Evolutionary conservation across 37 sponge, comb jelly and placozoan species (phyloP).

Genomic region (Halichondria panicea): DNA sequence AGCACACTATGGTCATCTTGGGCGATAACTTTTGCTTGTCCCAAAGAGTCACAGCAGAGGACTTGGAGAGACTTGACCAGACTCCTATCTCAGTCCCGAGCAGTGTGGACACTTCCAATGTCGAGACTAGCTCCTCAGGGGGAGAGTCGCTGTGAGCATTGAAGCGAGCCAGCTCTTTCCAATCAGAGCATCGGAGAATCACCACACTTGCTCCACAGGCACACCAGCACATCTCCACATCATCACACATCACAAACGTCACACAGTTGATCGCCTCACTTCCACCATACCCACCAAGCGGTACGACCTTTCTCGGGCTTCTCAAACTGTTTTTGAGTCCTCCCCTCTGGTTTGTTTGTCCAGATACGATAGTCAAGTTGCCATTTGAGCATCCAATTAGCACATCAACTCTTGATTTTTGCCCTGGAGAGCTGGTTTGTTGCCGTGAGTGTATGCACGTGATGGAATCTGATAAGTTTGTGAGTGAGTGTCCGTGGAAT

Average conservation of each 20-base stretch:
- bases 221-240: constrained; percentile 55
- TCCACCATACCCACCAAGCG: constrained; percentile 14
- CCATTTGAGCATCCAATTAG: constrained; percentile 58
- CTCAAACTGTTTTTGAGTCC: constrained; percentile 34
- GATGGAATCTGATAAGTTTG: constrained; percentile 35
- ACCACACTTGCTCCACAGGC: constrained; percentile 42
- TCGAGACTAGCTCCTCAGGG: not conserved
- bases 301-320: constrained; percentile 40
- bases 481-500: constrained; percentile 24
- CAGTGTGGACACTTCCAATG: not conserved
- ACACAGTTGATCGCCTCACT: constrained; percentile 13
- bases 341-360: constrained; percentile 43
- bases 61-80: constrained; percentile 44
- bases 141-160: not conserved
- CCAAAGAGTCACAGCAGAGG: constrained; percentile 51
- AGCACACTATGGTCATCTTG: constrained; percentile 34
- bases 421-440: not conserved
- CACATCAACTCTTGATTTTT: constrained; percentile 20
- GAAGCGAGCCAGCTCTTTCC: constrained; percentile 35
- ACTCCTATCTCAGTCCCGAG: constrained; percentile 51
- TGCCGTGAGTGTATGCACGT: constrained; percentile 27
- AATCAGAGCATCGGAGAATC: constrained; percentile 26
- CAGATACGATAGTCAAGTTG: constrained; percentile 38
- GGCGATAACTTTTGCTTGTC: constrained; percentile 20
- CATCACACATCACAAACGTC: not conserved